Evolutionary conservation across 1,140 invertebrate genomes (phyloP).

Genomic region (Phocides pigmalion): DNA sequence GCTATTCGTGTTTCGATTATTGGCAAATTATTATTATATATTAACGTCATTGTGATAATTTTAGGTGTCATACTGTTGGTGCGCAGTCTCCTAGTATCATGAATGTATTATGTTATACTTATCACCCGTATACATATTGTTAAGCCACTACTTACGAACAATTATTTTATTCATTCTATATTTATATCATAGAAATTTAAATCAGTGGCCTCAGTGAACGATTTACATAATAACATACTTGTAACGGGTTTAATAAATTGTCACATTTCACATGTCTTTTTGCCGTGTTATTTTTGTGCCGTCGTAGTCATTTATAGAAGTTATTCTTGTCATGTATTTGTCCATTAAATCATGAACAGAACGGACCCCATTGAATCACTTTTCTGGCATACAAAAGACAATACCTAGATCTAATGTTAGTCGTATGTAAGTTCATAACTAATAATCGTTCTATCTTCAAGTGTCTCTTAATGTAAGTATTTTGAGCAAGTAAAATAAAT

Average conservation of each 20-base stretch:
- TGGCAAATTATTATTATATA: constrained; percentile 59
- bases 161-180: constrained; percentile 17
- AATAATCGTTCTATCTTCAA: constrained; percentile 81
- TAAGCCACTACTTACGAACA: constrained; percentile 4
- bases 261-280: constrained; percentile 42
- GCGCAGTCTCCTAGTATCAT: constrained; percentile 54
- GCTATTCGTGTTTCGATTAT: constrained; percentile 66
- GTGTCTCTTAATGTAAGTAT: constrained; percentile 80
- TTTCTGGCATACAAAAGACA: constrained; percentile 83
- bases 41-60: constrained; percentile 75
- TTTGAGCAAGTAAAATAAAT: constrained; percentile 69
- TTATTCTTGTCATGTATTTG: constrained; percentile 38
- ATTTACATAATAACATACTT: constrained; percentile 36
- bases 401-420: constrained; percentile 83
- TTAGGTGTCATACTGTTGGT: constrained; percentile 65
- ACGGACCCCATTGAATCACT: constrained; percentile 69
- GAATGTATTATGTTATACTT: constrained; percentile 46
- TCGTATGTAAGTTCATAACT: constrained; percentile 79
- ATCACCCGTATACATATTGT: constrained; percentile 13
- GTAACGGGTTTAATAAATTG: constrained; percentile 33
- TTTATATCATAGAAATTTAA: constrained; percentile 31
- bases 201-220: constrained; percentile 39
- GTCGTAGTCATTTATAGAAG: constrained; percentile 42
- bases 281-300: constrained; percentile 65
- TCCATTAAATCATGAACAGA: constrained; percentile 42